phyloP scores from a whole-genome alignment of 2,113 vertebrate genomes.

The cattle (Bos taurus) region ARS-UCD2.0 NC_037330.1:117752501-117753000 shows the following conservation, averaged over 20 bases:
- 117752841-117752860: not conserved
- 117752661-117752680: no score
- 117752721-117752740: not conserved
- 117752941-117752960: not conserved
- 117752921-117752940: not conserved
- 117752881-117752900: not conserved
- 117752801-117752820: not conserved
- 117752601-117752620: not conserved
- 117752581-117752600: no score
- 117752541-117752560: not conserved
- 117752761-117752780: not conserved
- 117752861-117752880: not conserved
- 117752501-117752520: not conserved
- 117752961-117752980: not conserved
- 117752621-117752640: not conserved
- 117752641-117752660: not conserved
- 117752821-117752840: not conserved
- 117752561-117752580: not conserved
- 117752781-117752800: not conserved
- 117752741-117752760: not conserved
- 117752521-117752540: not conserved
- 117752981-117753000: not conserved
- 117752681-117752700: accelerated
- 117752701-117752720: not conserved
- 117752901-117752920: not conserved